These are phyloP conservation scores for Pygoscelis antarcticus DNA, from an alignment of 2,113 vertebrate species.

Conservation along the genomic window DNA sequence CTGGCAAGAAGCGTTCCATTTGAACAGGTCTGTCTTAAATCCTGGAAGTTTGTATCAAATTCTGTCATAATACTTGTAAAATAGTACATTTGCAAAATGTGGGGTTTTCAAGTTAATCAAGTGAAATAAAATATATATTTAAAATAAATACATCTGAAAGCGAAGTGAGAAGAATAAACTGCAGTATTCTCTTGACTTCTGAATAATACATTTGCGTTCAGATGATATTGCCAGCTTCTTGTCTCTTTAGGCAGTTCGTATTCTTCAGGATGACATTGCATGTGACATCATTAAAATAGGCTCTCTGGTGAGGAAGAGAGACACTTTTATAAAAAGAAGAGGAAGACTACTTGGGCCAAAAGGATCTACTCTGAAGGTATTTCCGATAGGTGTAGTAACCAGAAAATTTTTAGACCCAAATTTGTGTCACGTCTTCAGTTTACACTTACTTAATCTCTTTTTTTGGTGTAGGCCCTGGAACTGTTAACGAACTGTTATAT, in stretches of 20 bases:
- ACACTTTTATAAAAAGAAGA: constrained; percentile 94
- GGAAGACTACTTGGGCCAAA: constrained; percentile 95
- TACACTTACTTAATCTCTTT: not conserved
- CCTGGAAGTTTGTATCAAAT: not conserved
- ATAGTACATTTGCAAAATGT: rapidly evolving
- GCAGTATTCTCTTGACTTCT: not conserved
- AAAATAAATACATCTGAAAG: not conserved
- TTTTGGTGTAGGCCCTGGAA: constrained; percentile 85
- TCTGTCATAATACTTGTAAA: not conserved
- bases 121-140: not conserved
- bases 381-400: not conserved
- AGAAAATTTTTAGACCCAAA: not conserved
- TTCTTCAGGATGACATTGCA: constrained; percentile 91
- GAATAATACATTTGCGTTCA: not conserved
- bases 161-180: not conserved
- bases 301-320: constrained; percentile 89
- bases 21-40: constrained; percentile 84
- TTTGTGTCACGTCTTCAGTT: not conserved
- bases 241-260: constrained; percentile 85
- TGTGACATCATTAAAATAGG: constrained; percentile 98
- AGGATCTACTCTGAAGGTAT: constrained; percentile 94
- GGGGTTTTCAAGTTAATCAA: not conserved
- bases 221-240: not conserved
- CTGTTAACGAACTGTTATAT: constrained; percentile 94
- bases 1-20: constrained; percentile 93